A percentile compares a stretch with the other conserved stretches of the same genome.
These are phyloP conservation scores for Dermatophagoides farinae DNA, from an alignment of 1,140 invertebrate genomes.

Conservation along the genomic window DNA sequence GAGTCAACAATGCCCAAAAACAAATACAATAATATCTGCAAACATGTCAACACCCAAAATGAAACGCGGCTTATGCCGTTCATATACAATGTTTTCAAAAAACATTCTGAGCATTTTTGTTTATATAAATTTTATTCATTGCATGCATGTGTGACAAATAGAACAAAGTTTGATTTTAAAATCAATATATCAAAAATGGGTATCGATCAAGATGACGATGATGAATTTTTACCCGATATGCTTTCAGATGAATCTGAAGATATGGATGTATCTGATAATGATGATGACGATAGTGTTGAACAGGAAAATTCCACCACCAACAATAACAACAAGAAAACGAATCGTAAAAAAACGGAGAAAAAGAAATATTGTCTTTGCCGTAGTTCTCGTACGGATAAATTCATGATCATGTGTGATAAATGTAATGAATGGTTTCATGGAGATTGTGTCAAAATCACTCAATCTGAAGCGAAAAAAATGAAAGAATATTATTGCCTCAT, in stretches of 20 bases:
- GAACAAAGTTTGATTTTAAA: background rate
- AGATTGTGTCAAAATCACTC: constrained; percentile 83
- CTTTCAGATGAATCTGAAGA: background rate
- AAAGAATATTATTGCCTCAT: constrained; percentile 67
- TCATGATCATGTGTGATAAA: constrained; percentile 93
- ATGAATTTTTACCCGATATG: background rate
- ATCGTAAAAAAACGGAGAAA: constrained; percentile 23
- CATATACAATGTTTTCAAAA: no score
- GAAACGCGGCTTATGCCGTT: no score
- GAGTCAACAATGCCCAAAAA: no score
- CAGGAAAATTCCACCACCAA: background rate
- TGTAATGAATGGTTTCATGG: constrained; percentile 99
- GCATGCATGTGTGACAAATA: background rate
- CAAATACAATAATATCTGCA: no score
- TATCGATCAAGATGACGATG: background rate
- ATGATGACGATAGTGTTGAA: constrained; percentile 4
- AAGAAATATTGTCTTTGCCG: constrained; percentile 82
- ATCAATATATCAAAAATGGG: background rate
- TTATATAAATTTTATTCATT: background rate
- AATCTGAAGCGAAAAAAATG: constrained; percentile 74
- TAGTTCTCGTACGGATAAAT: constrained; percentile 68
- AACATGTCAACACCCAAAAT: no score
- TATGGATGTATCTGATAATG: background rate
- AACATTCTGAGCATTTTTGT: background rate
- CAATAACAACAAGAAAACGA: background rate